Conservation (phyloP, 1,140 invertebrate species). For the Drosophila hydei region DNA sequence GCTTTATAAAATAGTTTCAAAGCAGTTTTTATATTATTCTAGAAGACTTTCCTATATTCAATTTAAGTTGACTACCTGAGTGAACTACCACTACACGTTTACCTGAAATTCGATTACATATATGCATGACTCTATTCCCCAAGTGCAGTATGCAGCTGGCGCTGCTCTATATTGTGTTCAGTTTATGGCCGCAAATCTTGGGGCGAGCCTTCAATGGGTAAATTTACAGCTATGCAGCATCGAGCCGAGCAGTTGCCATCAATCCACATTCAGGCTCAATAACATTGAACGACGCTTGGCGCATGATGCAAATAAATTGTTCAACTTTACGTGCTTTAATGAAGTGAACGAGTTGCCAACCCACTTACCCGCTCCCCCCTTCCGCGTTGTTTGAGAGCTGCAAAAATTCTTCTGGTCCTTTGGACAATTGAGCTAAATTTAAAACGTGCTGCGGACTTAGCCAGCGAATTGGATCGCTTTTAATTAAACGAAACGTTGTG, state of each 20-base stretch:
- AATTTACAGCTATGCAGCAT: constrained; percentile 45
- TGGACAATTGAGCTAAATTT: constrained; percentile 62
- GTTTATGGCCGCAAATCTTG: constrained; percentile 28
- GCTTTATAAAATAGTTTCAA: too few species aligned
- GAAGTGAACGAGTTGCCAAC: constrained; percentile 40
- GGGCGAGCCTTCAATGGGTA: neutral
- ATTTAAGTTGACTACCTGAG: too few species aligned
- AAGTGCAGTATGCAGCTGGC: constrained; percentile 1
- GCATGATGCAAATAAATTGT: constrained; percentile 75
- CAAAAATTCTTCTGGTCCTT: neutral
- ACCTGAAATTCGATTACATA: neutral
- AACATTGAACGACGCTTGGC: constrained; percentile 46
- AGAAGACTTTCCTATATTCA: too few species aligned
- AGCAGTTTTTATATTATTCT: too few species aligned
- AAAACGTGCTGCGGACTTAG: constrained; percentile 65
- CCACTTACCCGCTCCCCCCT: neutral
- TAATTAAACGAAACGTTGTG: constrained; percentile 64
- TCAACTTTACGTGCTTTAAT: constrained; percentile 75
- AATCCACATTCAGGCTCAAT: constrained; percentile 50
- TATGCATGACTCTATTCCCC: neutral
- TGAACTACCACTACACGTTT: too few species aligned
- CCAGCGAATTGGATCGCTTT: constrained; percentile 47
- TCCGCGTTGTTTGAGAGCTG: constrained; percentile 1
- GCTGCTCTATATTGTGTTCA: neutral
- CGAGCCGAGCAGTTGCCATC: constrained; percentile 34